These are phyloP conservation scores for Cyphomyrus discorhynchus DNA, from an alignment of 2,113 vertebrate species.

Conservation along the genomic window DNA sequence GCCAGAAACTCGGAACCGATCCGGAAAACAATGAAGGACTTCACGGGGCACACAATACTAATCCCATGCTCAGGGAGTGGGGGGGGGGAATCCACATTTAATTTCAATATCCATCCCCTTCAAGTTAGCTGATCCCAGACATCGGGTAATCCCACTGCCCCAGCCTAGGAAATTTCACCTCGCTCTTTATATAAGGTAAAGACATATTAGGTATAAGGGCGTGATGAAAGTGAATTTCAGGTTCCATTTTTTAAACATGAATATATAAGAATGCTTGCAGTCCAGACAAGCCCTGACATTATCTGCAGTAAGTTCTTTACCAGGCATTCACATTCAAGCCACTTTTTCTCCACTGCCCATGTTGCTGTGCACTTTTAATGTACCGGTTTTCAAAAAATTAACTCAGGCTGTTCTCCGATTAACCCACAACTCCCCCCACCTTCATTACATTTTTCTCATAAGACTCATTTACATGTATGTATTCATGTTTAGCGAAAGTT, in stretches of 20 bases:
- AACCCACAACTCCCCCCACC: neutral
- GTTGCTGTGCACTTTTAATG: neutral
- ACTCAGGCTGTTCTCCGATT: neutral
- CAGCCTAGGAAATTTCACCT: neutral
- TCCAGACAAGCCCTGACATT: neutral
- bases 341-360: neutral
- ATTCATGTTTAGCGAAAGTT: neutral
- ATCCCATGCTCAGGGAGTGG: neutral
- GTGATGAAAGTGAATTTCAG: neutral
- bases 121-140: neutral
- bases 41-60: neutral
- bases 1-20: neutral
- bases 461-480: neutral
- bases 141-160: too few species aligned
- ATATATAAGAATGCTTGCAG: neutral
- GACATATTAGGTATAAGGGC: neutral
- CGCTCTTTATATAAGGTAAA: neutral
- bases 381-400: neutral
- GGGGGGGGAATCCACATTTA: neutral
- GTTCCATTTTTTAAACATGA: neutral
- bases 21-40: neutral
- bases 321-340: neutral
- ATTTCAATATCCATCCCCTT: neutral
- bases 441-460: neutral
- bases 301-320: neutral